phyloP scores from a whole-genome alignment of 37 sponge, comb jelly and placozoan genomes.

The Diacarnus erythraeanus region DNA sequence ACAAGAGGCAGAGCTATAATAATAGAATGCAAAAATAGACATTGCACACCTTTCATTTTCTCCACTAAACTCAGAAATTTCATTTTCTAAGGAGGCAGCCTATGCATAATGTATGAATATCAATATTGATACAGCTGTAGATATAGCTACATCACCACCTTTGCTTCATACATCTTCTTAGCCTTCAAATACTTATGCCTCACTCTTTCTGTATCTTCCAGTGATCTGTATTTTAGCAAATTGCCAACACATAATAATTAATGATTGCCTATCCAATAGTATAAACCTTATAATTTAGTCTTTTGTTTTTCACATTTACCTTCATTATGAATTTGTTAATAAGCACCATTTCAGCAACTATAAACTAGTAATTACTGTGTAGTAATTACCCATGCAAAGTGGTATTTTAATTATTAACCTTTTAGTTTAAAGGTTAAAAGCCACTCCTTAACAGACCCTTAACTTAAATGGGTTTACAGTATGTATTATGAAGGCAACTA shows the following conservation, averaged over 20 bases:
- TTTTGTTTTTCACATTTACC: no score
- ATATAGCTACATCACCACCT: slow-evolving; percentile 2
- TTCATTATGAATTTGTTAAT: no score
- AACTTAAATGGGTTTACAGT: no score
- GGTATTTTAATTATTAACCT: neutral
- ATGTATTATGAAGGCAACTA: no score
- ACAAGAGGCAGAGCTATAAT: neutral
- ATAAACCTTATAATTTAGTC: no score
- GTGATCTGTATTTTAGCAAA: no score
- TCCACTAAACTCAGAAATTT: slow-evolving; percentile 12
- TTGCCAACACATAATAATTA: no score
- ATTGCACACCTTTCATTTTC: slow-evolving; percentile 16
- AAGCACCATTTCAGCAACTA: no score
- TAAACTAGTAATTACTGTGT: no score
- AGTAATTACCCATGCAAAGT: neutral
- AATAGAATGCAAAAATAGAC: neutral
- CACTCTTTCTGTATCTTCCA: slow-evolving; percentile 63
- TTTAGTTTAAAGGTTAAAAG: neutral
- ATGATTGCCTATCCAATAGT: no score
- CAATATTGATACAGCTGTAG: neutral
- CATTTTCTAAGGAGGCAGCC: slow-evolving; percentile 23
- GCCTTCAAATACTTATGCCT: slow-evolving; percentile 42
- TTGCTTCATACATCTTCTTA: slow-evolving; percentile 34
- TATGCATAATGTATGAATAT: neutral
- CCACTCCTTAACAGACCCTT: neutral